These are phyloP conservation scores for Sylvia borin DNA, from an alignment of 2,797 vertebrate genomes.

Conservation along the genomic window DNA sequence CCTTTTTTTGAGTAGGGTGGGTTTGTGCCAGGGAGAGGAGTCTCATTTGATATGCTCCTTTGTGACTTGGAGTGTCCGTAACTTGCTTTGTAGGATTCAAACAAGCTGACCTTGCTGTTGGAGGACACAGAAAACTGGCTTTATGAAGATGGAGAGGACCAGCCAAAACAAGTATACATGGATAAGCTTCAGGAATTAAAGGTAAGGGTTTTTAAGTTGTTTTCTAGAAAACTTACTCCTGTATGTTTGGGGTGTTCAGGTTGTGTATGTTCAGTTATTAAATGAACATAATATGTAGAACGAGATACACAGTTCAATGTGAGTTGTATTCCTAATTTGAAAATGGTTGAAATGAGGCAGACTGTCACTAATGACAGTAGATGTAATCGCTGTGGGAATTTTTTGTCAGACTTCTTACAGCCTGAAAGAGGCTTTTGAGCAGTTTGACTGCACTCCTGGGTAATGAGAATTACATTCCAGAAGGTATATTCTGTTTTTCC, in stretches of 20 bases:
- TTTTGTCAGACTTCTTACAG: not conserved
- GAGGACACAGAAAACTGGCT: slow-evolving; percentile 96
- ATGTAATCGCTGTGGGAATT: not conserved
- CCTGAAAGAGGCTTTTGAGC: not conserved
- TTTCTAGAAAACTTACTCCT: rapidly evolving
- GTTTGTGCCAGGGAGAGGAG: not conserved
- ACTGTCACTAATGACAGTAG: not conserved
- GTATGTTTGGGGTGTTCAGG: not conserved
- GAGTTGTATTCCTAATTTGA: not conserved
- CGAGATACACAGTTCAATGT: not conserved
- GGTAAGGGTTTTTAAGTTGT: slow-evolving; percentile 64
- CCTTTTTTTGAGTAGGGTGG: not conserved
- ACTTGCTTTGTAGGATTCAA: slow-evolving; percentile 81
- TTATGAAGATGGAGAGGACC: slow-evolving; percentile 95
- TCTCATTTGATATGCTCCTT: not conserved
- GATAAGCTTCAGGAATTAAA: slow-evolving; percentile 91
- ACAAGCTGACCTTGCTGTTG: slow-evolving; percentile 84
- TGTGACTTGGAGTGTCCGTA: not conserved
- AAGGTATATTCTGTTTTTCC: not conserved
- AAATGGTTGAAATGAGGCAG: not conserved
- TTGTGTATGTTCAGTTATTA: not conserved
- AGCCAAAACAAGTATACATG: slow-evolving; percentile 90
- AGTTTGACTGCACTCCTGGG: not conserved
- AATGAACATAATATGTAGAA: not conserved
- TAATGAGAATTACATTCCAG: not conserved